A percentile compares a stretch with the other conserved stretches of the same genome.
Conservation (phyloP, 1,140 invertebrate species). For the Papilio helenus region DNA sequence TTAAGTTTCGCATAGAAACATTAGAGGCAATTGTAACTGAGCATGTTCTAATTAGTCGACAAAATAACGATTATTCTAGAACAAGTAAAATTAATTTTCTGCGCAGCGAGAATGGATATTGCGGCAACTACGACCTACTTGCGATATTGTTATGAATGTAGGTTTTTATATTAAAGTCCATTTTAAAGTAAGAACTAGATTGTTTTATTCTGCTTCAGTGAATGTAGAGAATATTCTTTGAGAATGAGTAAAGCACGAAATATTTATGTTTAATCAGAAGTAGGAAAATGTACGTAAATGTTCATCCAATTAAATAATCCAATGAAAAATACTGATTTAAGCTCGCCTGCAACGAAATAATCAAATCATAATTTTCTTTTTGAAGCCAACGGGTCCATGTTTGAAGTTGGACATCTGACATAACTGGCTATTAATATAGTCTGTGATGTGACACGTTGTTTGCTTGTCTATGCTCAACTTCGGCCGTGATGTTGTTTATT, state of each 20-base stretch:
- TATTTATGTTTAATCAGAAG: too few species aligned
- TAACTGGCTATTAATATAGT: conserved; percentile 30
- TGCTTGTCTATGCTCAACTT: background rate
- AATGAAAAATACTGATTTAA: too few species aligned
- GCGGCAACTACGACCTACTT: conserved; percentile 16
- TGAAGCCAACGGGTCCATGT: conserved; percentile 1
- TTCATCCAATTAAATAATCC: too few species aligned
- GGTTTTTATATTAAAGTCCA: background rate
- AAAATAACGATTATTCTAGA: conserved; percentile 6
- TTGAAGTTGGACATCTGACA: conserved; percentile 12
- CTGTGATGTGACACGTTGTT: conserved; percentile 30
- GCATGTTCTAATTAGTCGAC: background rate
- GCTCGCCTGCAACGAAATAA: background rate
- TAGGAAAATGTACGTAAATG: too few species aligned
- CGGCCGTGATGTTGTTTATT: conserved; percentile 27
- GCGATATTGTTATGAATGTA: conserved; percentile 8
- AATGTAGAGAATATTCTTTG: background rate
- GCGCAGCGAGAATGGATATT: conserved; percentile 11
- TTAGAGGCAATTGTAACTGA: background rate
- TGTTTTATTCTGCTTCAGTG: background rate
- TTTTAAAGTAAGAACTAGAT: background rate
- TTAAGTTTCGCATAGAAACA: background rate
- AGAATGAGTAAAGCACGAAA: too few species aligned
- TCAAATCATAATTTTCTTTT: background rate
- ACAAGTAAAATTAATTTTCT: conserved; percentile 2